Evolutionary conservation across 1,140 invertebrate genomes (phyloP).

Genomic region (Dendrolimus punctatus): DNA sequence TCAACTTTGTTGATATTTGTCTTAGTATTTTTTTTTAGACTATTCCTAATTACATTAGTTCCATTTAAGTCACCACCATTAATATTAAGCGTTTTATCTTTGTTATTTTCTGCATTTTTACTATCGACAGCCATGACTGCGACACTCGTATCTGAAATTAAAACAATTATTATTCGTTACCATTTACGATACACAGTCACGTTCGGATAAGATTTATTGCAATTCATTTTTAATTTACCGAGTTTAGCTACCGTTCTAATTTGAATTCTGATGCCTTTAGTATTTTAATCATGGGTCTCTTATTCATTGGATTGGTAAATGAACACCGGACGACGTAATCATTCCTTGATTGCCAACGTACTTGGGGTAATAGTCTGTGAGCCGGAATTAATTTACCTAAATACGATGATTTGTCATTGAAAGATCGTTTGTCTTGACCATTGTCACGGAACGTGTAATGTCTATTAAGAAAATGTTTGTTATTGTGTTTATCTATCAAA

Average conservation of each 20-base stretch:
- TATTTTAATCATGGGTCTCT: slow-evolving; percentile 18
- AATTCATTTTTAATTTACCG: too few species aligned
- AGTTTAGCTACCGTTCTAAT: too few species aligned
- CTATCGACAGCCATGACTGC: slow-evolving; percentile 40
- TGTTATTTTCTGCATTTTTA: slow-evolving; percentile 32
- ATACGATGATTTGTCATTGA: slow-evolving; percentile 34
- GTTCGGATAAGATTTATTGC: slow-evolving; percentile 3
- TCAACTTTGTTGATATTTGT: slow-evolving; percentile 26
- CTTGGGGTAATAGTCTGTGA: slow-evolving; percentile 50
- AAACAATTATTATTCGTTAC: slow-evolving; percentile 5
- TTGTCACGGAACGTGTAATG: slow-evolving; percentile 14
- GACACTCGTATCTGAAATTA: slow-evolving; percentile 37
- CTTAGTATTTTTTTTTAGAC: slow-evolving; percentile 36
- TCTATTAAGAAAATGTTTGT: slow-evolving; percentile 1
- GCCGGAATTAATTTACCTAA: slow-evolving; percentile 53
- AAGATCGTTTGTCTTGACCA: slow-evolving; percentile 14
- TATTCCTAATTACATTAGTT: slow-evolving; percentile 39
- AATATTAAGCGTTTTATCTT: slow-evolving; percentile 31
- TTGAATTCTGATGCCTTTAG: slow-evolving; percentile 3
- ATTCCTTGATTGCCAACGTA: slow-evolving; percentile 52
- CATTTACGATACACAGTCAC: slow-evolving; percentile 5
- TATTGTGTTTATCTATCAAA: background rate
- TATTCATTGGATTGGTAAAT: slow-evolving; percentile 51
- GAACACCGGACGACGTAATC: slow-evolving; percentile 56
- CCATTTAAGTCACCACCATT: slow-evolving; percentile 45